Base-by-base conservation (phyloP, 2,113 vertebrate genomes). In the Microcebus murinus region DNA sequence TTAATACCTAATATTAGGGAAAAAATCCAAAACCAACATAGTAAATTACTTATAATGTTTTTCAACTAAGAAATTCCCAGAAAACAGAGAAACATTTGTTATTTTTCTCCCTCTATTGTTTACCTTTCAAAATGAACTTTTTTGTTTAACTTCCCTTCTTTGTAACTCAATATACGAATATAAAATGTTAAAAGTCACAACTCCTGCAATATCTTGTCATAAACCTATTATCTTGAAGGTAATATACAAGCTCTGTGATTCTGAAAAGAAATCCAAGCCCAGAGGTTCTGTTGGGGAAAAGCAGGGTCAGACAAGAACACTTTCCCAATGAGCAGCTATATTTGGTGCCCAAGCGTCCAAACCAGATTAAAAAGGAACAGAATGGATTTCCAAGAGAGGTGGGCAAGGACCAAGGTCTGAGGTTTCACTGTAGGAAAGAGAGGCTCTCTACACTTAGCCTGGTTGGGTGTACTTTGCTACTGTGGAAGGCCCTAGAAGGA, bases 21-120 rank as follows among this genome's bases (percentile, higher is more conserved):
- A n/a, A 96, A 95, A 96, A 94, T 14, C 31, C 4, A 82, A 82
- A 93, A 20, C 52, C 73, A 94, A 71, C 8, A 27, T 55, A 93
- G 80, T n/a, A 89, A 79, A 90, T 87, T 61, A 74, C 45, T 68
- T 59, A 34, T n/a, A 68, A 52, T 20, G 12, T 27, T 86, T 92
- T 87, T 77, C 42, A 82, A 76, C 59, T 57, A 92, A 61, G 4
- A 74, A 80, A 87, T 90, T 92, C 4, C n/a, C 11, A 67, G 27
- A 67, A 91, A 85, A 48, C 21, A 17, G 8, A 87, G 36, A 63
- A 57, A 48, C 2, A 65, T n/a, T 87, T 81, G 21, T 14, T 77
- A 39, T 77, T 92, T 97, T 92, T 79, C 52, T 71, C 18, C 3
- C 70, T 70, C 21, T 63, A 83, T 48, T 48, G 34, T 36, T 48